phyloP scores from a whole-genome alignment of 2,888 invertebrate genomes.

The Noctua comes region DNA sequence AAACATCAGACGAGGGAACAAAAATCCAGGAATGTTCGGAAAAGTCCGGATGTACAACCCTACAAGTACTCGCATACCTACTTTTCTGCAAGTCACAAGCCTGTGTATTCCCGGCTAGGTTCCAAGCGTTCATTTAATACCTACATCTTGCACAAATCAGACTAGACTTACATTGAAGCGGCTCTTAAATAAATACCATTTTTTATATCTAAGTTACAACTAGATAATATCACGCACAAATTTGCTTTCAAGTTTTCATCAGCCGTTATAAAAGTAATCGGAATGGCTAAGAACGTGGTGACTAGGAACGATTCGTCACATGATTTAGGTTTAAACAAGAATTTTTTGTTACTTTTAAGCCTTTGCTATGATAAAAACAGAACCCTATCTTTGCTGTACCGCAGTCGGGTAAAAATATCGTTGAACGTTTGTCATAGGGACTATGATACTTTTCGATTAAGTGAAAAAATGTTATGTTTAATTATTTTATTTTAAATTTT shows the following conservation, averaged over 20 bases:
- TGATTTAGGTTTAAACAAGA: slow-evolving; percentile 33
- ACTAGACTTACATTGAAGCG: slow-evolving; percentile 82
- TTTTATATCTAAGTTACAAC: slow-evolving; percentile 77
- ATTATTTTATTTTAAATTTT: not conserved
- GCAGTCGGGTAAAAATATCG: not conserved
- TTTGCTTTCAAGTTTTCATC: slow-evolving; percentile 68
- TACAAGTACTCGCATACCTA: not conserved
- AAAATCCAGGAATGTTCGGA: not conserved
- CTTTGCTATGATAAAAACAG: not conserved
- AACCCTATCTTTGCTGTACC: not conserved
- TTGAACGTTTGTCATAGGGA: not conserved
- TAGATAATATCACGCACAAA: slow-evolving; percentile 85
- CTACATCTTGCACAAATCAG: slow-evolving; percentile 76
- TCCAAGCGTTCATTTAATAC: slow-evolving; percentile 64
- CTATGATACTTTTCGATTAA: not conserved
- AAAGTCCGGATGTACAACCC: not conserved
- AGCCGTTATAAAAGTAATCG: slow-evolving; percentile 62
- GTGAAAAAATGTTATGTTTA: not conserved
- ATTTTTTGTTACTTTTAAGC: not conserved
- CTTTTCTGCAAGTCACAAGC: not conserved
- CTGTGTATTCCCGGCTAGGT: not conserved
- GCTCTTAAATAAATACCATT: slow-evolving; percentile 76
- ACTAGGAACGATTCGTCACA: slow-evolving; percentile 64
- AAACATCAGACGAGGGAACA: not conserved
- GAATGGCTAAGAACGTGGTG: slow-evolving; percentile 66